Conservation (phyloP, 1,140 invertebrate genomes). For the Scaptomyza montana region DNA sequence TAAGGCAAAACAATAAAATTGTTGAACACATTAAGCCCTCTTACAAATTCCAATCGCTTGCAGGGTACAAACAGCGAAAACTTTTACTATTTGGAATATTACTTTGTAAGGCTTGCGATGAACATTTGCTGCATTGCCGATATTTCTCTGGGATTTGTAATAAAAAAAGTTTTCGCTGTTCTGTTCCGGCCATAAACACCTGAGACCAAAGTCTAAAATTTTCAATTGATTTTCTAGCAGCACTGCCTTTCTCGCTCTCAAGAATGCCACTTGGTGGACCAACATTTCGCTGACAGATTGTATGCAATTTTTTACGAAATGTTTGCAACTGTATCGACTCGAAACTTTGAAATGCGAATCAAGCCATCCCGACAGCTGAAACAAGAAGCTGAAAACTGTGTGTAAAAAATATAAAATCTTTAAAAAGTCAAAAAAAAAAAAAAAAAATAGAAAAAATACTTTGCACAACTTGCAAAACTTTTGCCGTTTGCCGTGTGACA, state of each 20-base stretch:
- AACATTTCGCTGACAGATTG: constrained; percentile 74
- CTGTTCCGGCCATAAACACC: constrained; percentile 65
- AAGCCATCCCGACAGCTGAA: constrained; percentile 77
- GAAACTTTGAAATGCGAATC: constrained; percentile 61
- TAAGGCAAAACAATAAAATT: too few relatives aligned
- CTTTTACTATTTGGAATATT: constrained; percentile 28
- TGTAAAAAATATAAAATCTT: constrained; percentile 9
- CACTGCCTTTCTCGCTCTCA: constrained; percentile 11
- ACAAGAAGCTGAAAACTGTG: constrained; percentile 55
- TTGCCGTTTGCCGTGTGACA: constrained; percentile 70
- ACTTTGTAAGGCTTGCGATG: constrained; percentile 45
- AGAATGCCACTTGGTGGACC: constrained; percentile 45
- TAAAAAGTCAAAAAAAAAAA: too few relatives aligned
- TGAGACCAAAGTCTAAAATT: constrained; percentile 66
- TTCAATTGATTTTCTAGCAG: constrained; percentile 75
- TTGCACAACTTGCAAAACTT: constrained; percentile 68
- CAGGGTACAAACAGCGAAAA: constrained; percentile 18
- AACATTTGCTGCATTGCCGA: constrained; percentile 47
- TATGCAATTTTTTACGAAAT: constrained; percentile 77
- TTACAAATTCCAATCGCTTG: background rate
- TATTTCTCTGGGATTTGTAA: constrained; percentile 58
- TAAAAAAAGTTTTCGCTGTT: constrained; percentile 57
- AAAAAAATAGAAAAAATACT: constrained; percentile 46
- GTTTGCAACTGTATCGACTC: constrained; percentile 74
- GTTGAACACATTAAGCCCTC: too few relatives aligned